Percentiles rank a stretch among this genome's conserved stretches.
Conservation (phyloP, 2,888 invertebrate genomes). For the Gastracanthus pulcherrimus region DNA sequence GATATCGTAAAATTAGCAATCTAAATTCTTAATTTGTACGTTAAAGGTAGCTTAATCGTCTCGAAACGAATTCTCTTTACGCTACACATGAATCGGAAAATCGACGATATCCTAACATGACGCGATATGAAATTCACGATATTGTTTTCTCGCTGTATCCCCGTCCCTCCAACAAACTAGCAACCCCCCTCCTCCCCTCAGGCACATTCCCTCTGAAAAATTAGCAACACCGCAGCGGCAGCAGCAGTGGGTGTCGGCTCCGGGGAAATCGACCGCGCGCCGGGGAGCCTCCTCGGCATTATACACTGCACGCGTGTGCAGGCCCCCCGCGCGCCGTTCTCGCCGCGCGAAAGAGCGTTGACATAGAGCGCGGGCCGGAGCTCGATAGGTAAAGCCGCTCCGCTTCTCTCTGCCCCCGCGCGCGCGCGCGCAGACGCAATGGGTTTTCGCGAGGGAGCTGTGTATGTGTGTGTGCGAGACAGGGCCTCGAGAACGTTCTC, state of each 20-base stretch:
- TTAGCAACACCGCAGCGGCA: background rate
- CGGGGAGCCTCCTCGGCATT: background rate
- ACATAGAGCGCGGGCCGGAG: conserved; percentile 55
- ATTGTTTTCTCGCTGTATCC: too few species aligned
- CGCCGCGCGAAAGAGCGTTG: conserved; percentile 35
- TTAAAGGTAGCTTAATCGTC: too few species aligned
- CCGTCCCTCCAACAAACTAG: background rate
- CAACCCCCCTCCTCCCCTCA: background rate
- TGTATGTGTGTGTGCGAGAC: background rate
- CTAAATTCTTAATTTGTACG: too few species aligned
- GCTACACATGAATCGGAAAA: too few species aligned
- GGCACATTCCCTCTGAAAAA: too few species aligned
- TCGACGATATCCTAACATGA: too few species aligned
- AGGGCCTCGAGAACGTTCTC: background rate
- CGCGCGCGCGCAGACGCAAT: conserved; percentile 60
- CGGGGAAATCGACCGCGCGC: background rate
- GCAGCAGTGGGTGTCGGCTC: background rate
- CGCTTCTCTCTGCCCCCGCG: background rate
- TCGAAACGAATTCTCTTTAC: too few species aligned
- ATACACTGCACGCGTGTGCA: background rate
- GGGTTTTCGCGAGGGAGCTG: conserved; percentile 37
- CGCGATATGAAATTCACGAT: too few species aligned
- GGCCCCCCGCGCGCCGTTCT: background rate
- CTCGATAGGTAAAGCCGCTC: conserved; percentile 57
- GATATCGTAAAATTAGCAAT: too few species aligned